Evolutionary conservation across 2,888 invertebrate genomes (phyloP), one percentile per base, ranked within the genome.

Genomic region (Siphonodentalium dalli): DNA sequence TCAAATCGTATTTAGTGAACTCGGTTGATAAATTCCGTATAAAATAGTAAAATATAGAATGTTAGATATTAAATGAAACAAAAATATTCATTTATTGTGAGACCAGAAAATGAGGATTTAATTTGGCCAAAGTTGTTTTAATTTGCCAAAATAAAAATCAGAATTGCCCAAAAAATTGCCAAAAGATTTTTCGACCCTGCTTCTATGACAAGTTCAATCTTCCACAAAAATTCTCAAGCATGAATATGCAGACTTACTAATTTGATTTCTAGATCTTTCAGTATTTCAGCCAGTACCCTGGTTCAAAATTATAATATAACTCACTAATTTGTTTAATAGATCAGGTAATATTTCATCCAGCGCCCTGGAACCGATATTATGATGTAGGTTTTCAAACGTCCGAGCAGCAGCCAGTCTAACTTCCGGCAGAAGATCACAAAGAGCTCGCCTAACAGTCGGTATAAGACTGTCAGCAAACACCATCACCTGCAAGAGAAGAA

Each of bases 321-420:
- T 55, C 72, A 87, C 87, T 81, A 91, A 77, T 75, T 89, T 87
- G 24, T 89, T 88, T 68, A 99, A 86, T 87, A 99, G 90, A 58
- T 89, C 88, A 49, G 96, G 95, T 64, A 99, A 85, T 82, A 99
- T 96, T 80, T 99, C 98, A 82, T 99, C 98, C 48, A 99, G 85
- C 40, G 98, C 96, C 77, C 92, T 88, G 59, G 89, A 88, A 48
- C 95, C 98, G 59, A 96, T 94, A 60, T 93, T 95, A 49, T 90
- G 88, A 85, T 98, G 96, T 65, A 99, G 87, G 70, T 92, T 91
- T 82, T 97, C 96, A 83, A 99, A 99, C 0, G 98, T 96, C 77
- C 91, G 90, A 9, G 98, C 98, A 0, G 98, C 98, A 5, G 97
- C 96, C 81, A 90, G 87, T 43, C 99, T 86, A 0, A 87, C 98